Conservation (phyloP, 2,888 invertebrate species). For the Diachrysia chrysitis region DNA sequence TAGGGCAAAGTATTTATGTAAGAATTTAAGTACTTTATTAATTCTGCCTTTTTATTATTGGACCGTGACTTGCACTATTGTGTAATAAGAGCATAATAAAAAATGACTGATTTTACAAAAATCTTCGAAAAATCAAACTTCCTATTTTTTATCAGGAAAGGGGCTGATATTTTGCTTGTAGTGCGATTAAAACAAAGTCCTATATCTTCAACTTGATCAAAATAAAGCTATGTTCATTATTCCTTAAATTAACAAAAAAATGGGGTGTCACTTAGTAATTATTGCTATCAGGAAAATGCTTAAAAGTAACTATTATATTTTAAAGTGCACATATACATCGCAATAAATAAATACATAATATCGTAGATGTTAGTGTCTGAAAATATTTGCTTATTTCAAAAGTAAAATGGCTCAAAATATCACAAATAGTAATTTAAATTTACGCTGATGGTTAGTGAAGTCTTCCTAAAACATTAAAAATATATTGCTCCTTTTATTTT, state of each 20-base stretch:
- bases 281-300: too few relatives aligned
- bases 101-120: conserved; percentile 41
- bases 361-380: not conserved
- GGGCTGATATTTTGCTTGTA: conserved; percentile 17
- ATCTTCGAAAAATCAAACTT: not conserved
- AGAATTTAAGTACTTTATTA: not conserved
- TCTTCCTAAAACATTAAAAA: not conserved
- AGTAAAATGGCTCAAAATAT: conserved; percentile 1
- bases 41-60: conserved; percentile 13
- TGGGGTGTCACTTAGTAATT: too few relatives aligned
- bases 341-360: not conserved
- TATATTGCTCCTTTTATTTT: not conserved
- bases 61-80: conserved; percentile 11
- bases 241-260: too few relatives aligned
- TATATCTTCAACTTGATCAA: not conserved
- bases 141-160: not conserved
- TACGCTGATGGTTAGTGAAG: not conserved
- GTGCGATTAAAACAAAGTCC: not conserved
- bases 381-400: not conserved
- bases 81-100: conserved; percentile 43
- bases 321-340: not conserved
- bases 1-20: conserved; percentile 6
- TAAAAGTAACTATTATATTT: too few relatives aligned
- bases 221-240: not conserved
- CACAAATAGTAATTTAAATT: not conserved